phyloP scores from a whole-genome alignment of 92 coral and sea anemone species.

The Palythoa heliodiscus region DNA sequence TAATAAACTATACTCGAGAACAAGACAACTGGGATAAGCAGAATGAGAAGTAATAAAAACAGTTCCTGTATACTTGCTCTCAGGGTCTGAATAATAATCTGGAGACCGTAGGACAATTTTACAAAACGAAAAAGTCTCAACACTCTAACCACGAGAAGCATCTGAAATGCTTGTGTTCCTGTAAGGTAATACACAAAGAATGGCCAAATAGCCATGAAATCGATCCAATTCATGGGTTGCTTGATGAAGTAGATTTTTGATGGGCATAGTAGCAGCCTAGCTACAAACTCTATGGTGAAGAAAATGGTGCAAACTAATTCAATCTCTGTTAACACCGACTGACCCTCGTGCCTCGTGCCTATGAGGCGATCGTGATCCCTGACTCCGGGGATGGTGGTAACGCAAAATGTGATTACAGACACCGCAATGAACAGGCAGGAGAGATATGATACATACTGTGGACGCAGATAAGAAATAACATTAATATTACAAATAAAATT shows the following conservation, averaged over 20 bases:
- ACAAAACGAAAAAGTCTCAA: conserved; percentile 86
- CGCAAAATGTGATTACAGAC: conserved; percentile 91
- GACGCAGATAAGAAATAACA: conserved; percentile 4
- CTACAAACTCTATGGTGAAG: conserved; percentile 83
- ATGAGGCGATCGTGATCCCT: conserved; percentile 46
- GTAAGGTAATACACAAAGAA: conserved; percentile 63
- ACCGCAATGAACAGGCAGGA: conserved; percentile 92
- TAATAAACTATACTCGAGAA: conserved; percentile 94
- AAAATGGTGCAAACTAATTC: conserved; percentile 88
- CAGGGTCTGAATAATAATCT: conserved; percentile 90
- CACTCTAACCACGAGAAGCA: conserved; percentile 83
- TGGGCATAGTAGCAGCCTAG: conserved; percentile 79
- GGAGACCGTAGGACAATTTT: conserved; percentile 90
- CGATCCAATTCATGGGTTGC: conserved; percentile 96
- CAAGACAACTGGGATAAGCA: conserved; percentile 87
- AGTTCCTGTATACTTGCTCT: conserved; percentile 89
- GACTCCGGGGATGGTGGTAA: conserved; percentile 83
- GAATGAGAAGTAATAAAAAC: conserved; percentile 76
- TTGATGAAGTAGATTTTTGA: conserved; percentile 66
- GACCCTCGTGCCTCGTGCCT: conserved; percentile 47
- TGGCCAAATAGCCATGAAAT: conserved; percentile 86
- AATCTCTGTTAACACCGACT: conserved; percentile 48
- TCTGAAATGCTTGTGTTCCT: conserved; percentile 51
- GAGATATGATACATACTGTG: conserved; percentile 82
- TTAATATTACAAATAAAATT: no score